Percentiles rank a stretch among this genome's conserved stretches.
Conservation (phyloP, 2,797 vertebrate genomes). For the Muscicapa striata region DNA sequence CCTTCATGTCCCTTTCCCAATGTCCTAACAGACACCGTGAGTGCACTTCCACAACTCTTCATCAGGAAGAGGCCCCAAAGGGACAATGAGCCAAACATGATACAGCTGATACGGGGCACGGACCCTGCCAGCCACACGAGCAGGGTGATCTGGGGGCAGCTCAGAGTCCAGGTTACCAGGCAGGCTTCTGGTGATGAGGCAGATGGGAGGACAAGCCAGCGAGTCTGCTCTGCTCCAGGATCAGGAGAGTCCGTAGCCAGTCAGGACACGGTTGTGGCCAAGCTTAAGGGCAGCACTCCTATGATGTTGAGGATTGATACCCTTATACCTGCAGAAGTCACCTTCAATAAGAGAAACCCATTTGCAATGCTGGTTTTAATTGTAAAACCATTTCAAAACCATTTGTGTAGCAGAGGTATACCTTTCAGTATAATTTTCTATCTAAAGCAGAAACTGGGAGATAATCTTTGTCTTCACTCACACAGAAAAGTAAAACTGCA, state of each 20-base stretch:
- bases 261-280: background rate
- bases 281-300: background rate
- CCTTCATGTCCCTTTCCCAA: accelerated
- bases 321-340: background rate
- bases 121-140: accelerated
- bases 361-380: background rate
- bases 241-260: background rate
- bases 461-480: background rate
- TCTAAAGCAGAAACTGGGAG: background rate
- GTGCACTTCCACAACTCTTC: background rate
- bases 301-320: background rate
- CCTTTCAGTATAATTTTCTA: background rate
- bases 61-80: background rate
- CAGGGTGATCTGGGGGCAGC: background rate
- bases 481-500: background rate
- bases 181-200: background rate
- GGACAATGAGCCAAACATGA: background rate
- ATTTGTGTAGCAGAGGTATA: background rate
- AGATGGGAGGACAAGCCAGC: background rate
- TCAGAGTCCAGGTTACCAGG: background rate
- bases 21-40: background rate
- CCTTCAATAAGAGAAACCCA: background rate
- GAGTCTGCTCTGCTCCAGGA: background rate
- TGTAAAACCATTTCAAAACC: background rate
- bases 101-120: background rate